phyloP scores from a whole-genome alignment of 2,113 vertebrate species.

The Tetraodon nigroviridis region DNA sequence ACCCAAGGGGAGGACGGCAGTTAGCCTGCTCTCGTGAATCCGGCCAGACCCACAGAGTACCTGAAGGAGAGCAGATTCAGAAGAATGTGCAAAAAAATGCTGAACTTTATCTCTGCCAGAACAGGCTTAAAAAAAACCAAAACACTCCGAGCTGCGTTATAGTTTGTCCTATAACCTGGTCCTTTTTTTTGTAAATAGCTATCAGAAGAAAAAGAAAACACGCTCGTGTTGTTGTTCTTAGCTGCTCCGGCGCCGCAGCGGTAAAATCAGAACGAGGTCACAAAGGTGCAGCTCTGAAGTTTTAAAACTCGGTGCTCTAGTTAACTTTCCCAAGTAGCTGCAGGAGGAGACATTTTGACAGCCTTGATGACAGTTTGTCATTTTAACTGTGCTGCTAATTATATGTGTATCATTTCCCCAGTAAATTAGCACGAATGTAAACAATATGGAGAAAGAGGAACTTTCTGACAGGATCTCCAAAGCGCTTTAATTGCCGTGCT shows the following conservation, averaged over 20 bases:
- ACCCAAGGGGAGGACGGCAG: slow-evolving; percentile 52
- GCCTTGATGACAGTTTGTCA: slow-evolving; percentile 1
- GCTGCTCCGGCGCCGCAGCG: slow-evolving; percentile 8
- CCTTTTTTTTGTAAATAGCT: slow-evolving; percentile 21
- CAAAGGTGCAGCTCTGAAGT: slow-evolving; percentile 15
- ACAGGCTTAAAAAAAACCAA: slow-evolving; percentile 14
- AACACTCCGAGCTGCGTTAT: slow-evolving; percentile 33
- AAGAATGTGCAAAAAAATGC: slow-evolving; percentile 29
- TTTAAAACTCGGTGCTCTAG: slow-evolving; percentile 9
- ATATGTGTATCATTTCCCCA: background rate
- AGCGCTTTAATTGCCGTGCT: background rate
- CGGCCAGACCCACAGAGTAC: slow-evolving; percentile 54
- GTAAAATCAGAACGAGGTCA: slow-evolving; percentile 25
- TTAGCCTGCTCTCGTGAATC: slow-evolving; percentile 52
- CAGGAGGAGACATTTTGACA: slow-evolving; percentile 7
- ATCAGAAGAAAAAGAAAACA: slow-evolving; percentile 6
- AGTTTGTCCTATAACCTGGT: slow-evolving; percentile 15
- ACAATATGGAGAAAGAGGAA: slow-evolving; percentile 2
- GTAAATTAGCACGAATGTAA: slow-evolving; percentile 11
- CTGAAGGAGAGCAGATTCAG: slow-evolving; percentile 34
- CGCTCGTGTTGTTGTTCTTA: background rate
- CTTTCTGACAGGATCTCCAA: slow-evolving; percentile 1
- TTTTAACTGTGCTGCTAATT: slow-evolving; percentile 8
- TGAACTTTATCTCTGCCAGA: slow-evolving; percentile 44
- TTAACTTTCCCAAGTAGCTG: slow-evolving; percentile 26